Percentiles rank a stretch among this genome's conserved stretches.
phyloP scores from a whole-genome alignment of 2,888 invertebrate species.

The Boloria euphrosyne region DNA sequence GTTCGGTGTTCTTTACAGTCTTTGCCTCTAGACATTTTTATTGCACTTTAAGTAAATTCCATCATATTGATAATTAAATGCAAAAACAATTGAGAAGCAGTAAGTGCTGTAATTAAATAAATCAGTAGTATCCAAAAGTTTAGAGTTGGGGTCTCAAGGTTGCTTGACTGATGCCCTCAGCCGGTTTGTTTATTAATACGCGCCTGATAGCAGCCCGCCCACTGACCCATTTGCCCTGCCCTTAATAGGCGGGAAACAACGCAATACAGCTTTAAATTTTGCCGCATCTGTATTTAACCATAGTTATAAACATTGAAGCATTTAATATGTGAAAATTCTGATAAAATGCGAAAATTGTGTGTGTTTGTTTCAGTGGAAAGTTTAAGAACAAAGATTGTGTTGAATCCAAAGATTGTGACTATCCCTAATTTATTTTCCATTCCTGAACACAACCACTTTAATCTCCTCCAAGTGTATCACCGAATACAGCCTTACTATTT shows the following conservation, averaged over 20 bases:
- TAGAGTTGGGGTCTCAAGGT: constrained; percentile 63
- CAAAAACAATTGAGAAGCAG: background rate
- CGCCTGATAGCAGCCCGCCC: constrained; percentile 67
- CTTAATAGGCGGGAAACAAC: constrained; percentile 74
- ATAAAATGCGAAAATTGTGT: background rate
- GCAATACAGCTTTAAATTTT: constrained; percentile 68
- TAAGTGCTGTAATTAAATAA: constrained; percentile 39
- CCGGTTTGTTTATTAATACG: constrained; percentile 78
- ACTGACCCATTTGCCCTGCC: constrained; percentile 62
- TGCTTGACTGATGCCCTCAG: constrained; percentile 68
- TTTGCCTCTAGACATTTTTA: constrained; percentile 14
- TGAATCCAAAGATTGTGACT: constrained; percentile 53
- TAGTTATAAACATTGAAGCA: constrained; percentile 3
- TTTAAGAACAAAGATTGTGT: constrained; percentile 33
- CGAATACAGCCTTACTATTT: constrained; percentile 71
- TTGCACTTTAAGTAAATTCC: constrained; percentile 12
- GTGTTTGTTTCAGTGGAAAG: constrained; percentile 1
- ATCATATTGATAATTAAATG: background rate
- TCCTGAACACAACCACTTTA: constrained; percentile 72
- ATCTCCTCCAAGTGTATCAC: constrained; percentile 77
- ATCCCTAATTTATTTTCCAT: constrained; percentile 68
- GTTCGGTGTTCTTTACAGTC: constrained; percentile 29
- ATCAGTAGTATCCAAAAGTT: constrained; percentile 48
- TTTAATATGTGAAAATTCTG: background rate
- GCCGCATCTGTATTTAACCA: constrained; percentile 22